Percentiles rank a stretch among this genome's conserved stretches.
Conservation (phyloP, 2,888 invertebrate genomes). For the Campoplex nolae region DNA sequence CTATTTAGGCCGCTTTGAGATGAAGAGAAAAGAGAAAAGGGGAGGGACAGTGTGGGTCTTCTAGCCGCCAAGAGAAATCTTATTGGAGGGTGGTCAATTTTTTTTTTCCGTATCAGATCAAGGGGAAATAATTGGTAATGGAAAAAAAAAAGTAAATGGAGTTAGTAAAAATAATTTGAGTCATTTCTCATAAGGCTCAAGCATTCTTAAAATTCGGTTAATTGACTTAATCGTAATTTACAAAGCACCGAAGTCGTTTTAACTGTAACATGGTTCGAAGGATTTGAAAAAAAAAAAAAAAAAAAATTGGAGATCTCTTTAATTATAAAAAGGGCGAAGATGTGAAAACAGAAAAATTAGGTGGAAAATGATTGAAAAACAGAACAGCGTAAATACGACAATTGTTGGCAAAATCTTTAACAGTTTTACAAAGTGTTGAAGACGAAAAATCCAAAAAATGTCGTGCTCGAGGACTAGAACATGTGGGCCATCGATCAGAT, state of each 20-base stretch:
- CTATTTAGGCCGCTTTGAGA: neutral
- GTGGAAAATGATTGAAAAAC: no score
- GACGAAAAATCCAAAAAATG: neutral
- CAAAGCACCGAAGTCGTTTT: no score
- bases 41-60: neutral
- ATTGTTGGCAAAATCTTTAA: neutral
- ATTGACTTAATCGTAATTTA: neutral
- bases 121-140: neutral
- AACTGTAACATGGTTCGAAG: no score
- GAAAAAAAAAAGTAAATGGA: neutral
- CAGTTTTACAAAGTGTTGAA: neutral
- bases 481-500: neutral
- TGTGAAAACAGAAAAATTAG: no score
- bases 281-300: no score
- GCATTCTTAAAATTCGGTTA: neutral
- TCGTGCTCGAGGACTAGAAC: neutral
- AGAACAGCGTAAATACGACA: neutral
- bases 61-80: neutral
- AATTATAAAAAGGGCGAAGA: no score
- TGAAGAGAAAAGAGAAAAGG: constrained; percentile 20
- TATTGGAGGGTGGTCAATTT: neutral
- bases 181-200: neutral
- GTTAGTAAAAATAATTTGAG: neutral
- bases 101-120: neutral
- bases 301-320: no score